These are phyloP conservation scores for Rambutsinella grinnellia DNA, from an alignment of 2,888 invertebrate species.

Conservation along the genomic window DNA sequence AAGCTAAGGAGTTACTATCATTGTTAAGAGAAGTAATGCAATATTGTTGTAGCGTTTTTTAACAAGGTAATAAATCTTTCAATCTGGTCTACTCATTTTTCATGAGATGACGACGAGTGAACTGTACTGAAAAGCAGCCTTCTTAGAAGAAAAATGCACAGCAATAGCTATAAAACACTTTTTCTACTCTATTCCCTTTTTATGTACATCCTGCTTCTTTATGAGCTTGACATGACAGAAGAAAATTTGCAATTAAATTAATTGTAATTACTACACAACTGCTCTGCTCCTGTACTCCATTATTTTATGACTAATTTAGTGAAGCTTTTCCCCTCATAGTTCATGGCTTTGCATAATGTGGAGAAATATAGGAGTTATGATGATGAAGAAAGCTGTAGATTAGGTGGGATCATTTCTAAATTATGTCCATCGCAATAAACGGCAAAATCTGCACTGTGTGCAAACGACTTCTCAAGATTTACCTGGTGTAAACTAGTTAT, in stretches of 20 bases:
- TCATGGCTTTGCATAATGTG: too few relatives aligned
- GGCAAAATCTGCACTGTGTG: too few relatives aligned
- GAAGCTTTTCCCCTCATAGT: too few relatives aligned
- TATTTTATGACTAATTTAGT: neutral
- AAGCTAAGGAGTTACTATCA: conserved; percentile 38
- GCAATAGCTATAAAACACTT: neutral
- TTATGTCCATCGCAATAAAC: too few relatives aligned
- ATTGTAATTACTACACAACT: conserved; percentile 40
- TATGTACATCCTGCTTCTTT: conserved; percentile 22
- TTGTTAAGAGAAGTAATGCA: conserved; percentile 25
- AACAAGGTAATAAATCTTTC: conserved; percentile 50
- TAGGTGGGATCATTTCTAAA: too few relatives aligned
- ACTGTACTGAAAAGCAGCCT: neutral
- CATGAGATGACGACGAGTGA: neutral
- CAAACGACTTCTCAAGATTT: too few relatives aligned
- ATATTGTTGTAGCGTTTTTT: conserved; percentile 38
- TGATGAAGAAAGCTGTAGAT: too few relatives aligned
- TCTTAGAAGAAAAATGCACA: neutral
- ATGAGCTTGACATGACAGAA: conserved; percentile 28
- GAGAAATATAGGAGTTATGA: too few relatives aligned
- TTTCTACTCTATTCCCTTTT: neutral
- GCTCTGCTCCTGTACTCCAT: neutral
- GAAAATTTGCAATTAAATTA: conserved; percentile 51
- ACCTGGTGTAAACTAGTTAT: conserved; percentile 6
- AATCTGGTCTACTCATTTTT: neutral